These are phyloP conservation scores for Drosophila ochracea DNA, from an alignment of 2,888 invertebrate genomes.

Conservation along the genomic window DNA sequence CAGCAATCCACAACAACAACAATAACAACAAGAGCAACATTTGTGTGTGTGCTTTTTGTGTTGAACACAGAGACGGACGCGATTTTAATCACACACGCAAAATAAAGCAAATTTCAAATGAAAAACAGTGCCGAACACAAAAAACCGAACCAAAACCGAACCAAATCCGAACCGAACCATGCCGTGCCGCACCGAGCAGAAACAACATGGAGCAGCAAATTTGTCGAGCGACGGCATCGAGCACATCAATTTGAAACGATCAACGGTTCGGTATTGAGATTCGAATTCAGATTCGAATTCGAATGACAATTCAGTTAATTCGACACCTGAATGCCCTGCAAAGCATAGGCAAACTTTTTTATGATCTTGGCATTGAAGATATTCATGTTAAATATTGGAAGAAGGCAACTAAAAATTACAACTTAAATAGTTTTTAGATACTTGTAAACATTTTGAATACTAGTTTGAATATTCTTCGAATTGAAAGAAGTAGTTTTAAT, in stretches of 20 bases:
- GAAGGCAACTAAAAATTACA: not conserved
- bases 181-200: not conserved
- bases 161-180: conserved; percentile 9
- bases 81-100: conserved; percentile 75
- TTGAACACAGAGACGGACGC: conserved; percentile 19
- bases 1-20: conserved; percentile 5
- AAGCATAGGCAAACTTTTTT: not conserved
- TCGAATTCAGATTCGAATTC: conserved; percentile 13
- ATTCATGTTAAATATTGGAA: not conserved
- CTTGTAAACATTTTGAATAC: not conserved
- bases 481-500: not conserved
- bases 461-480: not conserved
- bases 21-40: conserved; percentile 18
- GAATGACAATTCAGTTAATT: not conserved
- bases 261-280: conserved; percentile 22
- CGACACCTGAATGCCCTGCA: conserved; percentile 32
- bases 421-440: not conserved
- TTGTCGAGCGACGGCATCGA: conserved; percentile 19
- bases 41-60: not conserved
- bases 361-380: not conserved
- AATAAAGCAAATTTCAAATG: conserved; percentile 66
- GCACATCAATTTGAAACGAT: conserved; percentile 30
- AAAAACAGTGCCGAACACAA: conserved; percentile 31
- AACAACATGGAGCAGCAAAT: conserved; percentile 15
- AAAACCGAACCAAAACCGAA: conserved; percentile 10